These are phyloP conservation scores for Rhinatrema bivittatum DNA, from an alignment of 2,797 vertebrate species.

Conservation along the genomic window DNA sequence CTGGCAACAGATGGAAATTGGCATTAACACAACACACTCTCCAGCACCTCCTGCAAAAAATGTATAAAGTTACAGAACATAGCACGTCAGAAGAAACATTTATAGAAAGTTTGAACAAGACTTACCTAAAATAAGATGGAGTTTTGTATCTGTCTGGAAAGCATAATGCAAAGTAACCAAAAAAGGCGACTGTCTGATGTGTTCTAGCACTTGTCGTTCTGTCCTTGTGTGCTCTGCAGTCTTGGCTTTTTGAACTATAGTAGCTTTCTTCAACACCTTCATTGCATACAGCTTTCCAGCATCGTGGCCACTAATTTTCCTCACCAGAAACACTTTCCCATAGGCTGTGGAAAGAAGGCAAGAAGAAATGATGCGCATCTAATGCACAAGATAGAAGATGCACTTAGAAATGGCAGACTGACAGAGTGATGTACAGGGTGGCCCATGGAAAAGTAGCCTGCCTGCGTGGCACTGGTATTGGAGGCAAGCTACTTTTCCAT, in stretches of 20 bases:
- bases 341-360: conserved; percentile 67
- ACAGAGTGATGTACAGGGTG: background rate
- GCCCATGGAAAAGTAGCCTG: no score
- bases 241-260: conserved; percentile 95
- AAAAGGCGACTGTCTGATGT: conserved; percentile 91
- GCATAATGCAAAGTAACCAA: conserved; percentile 94
- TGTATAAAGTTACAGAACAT: no score
- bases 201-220: conserved; percentile 90
- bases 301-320: conserved; percentile 92
- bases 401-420: background rate
- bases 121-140: conserved; percentile 95
- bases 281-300: conserved; percentile 90
- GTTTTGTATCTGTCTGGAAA: conserved; percentile 95
- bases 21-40: no score
- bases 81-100: no score
- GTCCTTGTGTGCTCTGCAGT: conserved; percentile 91
- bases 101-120: no score
- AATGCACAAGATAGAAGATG: no score
- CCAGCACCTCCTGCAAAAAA: no score
- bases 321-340: conserved; percentile 93
- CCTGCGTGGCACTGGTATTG: no score
- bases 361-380: background rate
- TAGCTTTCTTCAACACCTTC: conserved; percentile 98
- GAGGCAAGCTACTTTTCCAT: no score
- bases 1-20: no score